A percentile compares a stretch with the other conserved stretches of the same genome.
phyloP scores from a whole-genome alignment of 2,797 vertebrate species.

The Argya squamiceps region DNA sequence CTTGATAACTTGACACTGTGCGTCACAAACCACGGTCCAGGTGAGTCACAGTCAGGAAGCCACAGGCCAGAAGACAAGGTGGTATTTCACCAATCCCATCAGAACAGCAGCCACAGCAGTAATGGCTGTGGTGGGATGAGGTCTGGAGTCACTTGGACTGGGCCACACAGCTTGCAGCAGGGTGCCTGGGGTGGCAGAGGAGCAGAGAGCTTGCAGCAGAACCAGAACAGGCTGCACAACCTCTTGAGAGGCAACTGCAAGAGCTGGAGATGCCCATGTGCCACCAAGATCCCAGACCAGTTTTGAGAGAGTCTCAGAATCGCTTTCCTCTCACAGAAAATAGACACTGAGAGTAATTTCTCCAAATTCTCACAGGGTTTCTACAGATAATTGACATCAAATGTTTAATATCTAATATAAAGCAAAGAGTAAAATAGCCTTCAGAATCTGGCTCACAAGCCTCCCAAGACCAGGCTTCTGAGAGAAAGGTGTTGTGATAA shows the following conservation, averaged over 20 bases:
- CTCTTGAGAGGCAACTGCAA: neutral
- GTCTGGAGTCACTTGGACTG: neutral
- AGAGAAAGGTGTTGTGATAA: neutral
- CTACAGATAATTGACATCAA: neutral
- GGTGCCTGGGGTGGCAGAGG: neutral
- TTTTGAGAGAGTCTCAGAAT: neutral
- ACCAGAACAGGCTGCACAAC: neutral
- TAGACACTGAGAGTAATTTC: neutral
- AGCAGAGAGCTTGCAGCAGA: neutral
- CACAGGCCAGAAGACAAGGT: neutral
- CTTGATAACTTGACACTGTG: neutral
- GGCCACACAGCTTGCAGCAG: neutral
- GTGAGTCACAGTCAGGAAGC: neutral
- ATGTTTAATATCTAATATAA: neutral
- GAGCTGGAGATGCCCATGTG: neutral
- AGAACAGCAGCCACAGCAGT: neutral
- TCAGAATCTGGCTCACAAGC: neutral
- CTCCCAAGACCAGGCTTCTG: neutral
- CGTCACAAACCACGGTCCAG: neutral
- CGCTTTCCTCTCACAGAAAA: neutral
- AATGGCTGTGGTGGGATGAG: accelerated
- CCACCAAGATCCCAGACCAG: neutral
- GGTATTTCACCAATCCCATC: neutral
- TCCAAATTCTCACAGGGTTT: neutral
- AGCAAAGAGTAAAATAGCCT: neutral